Percentiles rank a stretch among this genome's conserved stretches.
Evolutionary conservation across 1,140 invertebrate genomes (phyloP).

Genomic region (Drosophila kurseongensis): DNA sequence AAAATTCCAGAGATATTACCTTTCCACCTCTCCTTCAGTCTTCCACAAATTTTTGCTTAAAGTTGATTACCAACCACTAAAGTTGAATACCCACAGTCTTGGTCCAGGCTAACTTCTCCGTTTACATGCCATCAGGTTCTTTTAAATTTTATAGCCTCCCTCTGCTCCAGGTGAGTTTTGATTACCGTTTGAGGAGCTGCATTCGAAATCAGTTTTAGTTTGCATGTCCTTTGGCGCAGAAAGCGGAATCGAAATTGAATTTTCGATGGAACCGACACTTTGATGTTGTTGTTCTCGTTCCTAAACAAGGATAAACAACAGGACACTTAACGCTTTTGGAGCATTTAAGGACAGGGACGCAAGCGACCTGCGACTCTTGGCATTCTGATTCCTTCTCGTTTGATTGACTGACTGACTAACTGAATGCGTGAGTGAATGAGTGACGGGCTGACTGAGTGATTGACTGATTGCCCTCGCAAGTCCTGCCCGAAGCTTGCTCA

Average conservation of each 20-base stretch:
- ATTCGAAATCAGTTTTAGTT: constrained; percentile 80
- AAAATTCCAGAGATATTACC: constrained; percentile 7
- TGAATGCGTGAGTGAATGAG: constrained; percentile 36
- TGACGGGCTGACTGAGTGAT: constrained; percentile 49
- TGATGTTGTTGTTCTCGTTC: constrained; percentile 48
- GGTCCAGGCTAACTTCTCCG: constrained; percentile 40
- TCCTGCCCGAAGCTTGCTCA: constrained; percentile 14
- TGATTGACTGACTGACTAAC: constrained; percentile 55
- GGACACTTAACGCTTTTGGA: constrained; percentile 56
- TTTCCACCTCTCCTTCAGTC: not conserved
- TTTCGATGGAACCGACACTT: constrained; percentile 58
- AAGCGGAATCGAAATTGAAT: constrained; percentile 75
- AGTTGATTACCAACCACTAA: constrained; percentile 30
- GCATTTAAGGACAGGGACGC: constrained; percentile 27
- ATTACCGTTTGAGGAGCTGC: constrained; percentile 63
- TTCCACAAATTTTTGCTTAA: constrained; percentile 10
- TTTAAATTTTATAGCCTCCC: constrained; percentile 40
- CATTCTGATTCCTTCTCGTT: constrained; percentile 46
- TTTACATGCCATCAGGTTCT: constrained; percentile 70
- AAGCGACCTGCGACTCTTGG: constrained; percentile 20
- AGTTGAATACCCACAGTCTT: constrained; percentile 16
- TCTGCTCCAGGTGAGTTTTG: constrained; percentile 24
- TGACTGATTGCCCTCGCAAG: constrained; percentile 64
- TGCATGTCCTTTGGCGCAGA: constrained; percentile 74
- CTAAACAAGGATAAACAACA: constrained; percentile 42